Evolutionary conservation across 2,797 vertebrate genomes (phyloP), one percentile per base, ranked within the genome.

Genomic region (Hippopotamyrus pictus): DNA sequence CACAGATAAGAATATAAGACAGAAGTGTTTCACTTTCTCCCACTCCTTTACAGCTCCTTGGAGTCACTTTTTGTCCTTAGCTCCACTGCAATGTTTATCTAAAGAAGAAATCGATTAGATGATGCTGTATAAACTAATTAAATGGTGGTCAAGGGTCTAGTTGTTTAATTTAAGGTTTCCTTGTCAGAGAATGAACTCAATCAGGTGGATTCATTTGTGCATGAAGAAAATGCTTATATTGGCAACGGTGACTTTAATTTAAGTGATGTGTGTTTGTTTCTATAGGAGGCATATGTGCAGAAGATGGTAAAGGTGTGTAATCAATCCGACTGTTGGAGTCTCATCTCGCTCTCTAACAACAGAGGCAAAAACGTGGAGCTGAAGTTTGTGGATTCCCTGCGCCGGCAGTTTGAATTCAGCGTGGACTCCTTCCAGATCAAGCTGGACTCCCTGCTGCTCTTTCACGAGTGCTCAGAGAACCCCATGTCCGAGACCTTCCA

Each of bases 221-320:
- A 53, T 4, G 50, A 25, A 51, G 46, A 22, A 29, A 65, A 46
- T 25, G 4, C 50, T 14, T 25, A 5, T 12, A 5, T 50, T 85
- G 83, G 50, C 11, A 11, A 3, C 0, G 33, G 12, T 85, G 22
- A 85, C 14, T 51, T 7, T 50, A 84, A 22, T 12, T 12, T 76
- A 37, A 25, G 9, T 8, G 37, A 19, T 44, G 4, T 79, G 33
- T 79, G 22, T 88, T 33, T 87, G 3, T 87, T 87, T 65, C 88
- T 82, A 7, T 92, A 99, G 98, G 99, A 99, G 92, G 99, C 98
- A 19, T 99, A 99, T 50, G 99, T 99, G 92, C 99, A 99, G 95
- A 99, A 99, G 96, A 99, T 99, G 99, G 99, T 99, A 91, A 99
- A 99, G 96, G 98, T 99, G 89, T 99, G 97, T 93, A 99, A 98